Evolutionary conservation across 1,140 invertebrate genomes (phyloP).

Genomic region (Listronotus oregonensis): DNA sequence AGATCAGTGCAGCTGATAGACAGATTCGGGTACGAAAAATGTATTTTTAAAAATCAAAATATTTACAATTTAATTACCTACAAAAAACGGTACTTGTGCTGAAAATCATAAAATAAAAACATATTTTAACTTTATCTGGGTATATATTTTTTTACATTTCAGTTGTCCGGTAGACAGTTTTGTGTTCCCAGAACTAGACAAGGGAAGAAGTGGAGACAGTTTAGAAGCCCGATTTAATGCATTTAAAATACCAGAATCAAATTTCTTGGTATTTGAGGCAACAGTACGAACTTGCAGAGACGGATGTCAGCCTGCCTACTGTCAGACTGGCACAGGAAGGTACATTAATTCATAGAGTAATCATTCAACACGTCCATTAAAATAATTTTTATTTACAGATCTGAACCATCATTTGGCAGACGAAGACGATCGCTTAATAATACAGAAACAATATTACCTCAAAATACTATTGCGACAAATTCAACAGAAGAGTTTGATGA

Average conservation of each 20-base stretch:
- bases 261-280: conserved; percentile 91
- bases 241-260: conserved; percentile 93
- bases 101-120: no score
- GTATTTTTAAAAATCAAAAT: no score
- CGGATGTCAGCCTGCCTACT: conserved; percentile 87
- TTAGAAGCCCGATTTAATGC: conserved; percentile 91
- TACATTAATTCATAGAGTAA: not conserved
- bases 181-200: conserved; percentile 88
- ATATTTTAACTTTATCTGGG: no score
- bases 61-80: no score
- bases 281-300: conserved; percentile 87
- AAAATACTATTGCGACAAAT: no score
- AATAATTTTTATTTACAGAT: conserved; percentile 53
- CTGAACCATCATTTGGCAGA: conserved; percentile 80
- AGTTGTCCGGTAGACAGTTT: conserved; percentile 90
- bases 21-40: conserved; percentile 73
- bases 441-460: conserved; percentile 43
- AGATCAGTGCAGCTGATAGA: conserved; percentile 88
- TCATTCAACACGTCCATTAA: no score
- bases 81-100: no score
- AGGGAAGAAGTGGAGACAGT: conserved; percentile 82
- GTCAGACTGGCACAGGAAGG: conserved; percentile 57
- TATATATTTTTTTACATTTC: conserved; percentile 24
- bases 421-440: conserved; percentile 65
- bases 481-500: not conserved